Evolutionary conservation across 2,797 vertebrate genomes (phyloP).

Genomic region (Hemitrygon akajei): DNA sequence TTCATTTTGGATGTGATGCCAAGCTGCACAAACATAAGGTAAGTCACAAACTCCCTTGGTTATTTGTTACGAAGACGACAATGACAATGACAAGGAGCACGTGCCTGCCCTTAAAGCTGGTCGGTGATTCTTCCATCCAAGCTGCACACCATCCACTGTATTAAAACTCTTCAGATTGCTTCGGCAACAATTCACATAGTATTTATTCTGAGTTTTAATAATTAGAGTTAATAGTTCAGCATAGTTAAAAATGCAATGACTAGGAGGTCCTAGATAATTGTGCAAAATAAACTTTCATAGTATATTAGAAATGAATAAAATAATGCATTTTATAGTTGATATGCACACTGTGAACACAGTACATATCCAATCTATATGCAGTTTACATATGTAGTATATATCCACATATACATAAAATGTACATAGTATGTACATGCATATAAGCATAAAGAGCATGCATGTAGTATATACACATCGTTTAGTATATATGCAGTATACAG

Average conservation of each 20-base stretch:
- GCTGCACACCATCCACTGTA: background rate
- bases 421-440: background rate
- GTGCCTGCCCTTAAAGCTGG: background rate
- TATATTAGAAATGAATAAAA: background rate
- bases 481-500: background rate
- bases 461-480: background rate
- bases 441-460: background rate
- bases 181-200: background rate
- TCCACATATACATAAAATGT: background rate
- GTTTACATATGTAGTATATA: background rate
- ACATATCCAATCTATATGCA: background rate
- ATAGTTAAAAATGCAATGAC: background rate
- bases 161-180: background rate
- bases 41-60: background rate
- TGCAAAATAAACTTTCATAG: background rate
- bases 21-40: background rate
- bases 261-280: background rate
- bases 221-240: background rate
- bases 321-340: background rate
- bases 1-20: background rate
- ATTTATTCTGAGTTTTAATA: constrained; percentile 13
- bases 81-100: too few relatives aligned
- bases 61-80: background rate
- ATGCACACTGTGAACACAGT: background rate
- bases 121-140: background rate